Evolutionary conservation across 2,797 vertebrate genomes (phyloP), one percentile per base, ranked within the genome.

Genomic region (Chromis chromis): DNA sequence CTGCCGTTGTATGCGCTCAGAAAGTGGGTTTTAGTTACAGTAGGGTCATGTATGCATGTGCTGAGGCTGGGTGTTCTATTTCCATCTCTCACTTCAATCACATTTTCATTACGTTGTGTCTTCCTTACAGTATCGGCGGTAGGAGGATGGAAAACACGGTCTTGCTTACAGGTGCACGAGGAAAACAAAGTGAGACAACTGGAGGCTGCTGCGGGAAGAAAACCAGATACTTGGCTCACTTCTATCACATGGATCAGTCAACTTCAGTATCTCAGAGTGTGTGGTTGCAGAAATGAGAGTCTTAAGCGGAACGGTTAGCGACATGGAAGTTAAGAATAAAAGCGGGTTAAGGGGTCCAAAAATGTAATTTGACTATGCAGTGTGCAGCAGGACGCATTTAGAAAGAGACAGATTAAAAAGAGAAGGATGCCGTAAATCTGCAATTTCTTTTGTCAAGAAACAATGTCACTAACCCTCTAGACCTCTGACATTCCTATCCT

Each of bases 221-320:
- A 74, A 74, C 44, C 22, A 62, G 19, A 70, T 33, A 69, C 68
- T 48, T 46, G 48, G 44, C 70, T 72, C 42, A 6, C n/a, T n/a
- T 65, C 69, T 27, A 88, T 84, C 69, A 67, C 46, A 46, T 63
- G 56, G 48, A 83, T 72, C 61, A 21, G 53, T 44, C 76, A n/a
- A 74, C 56, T 80, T 50, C 50, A 42, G 61, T 73, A 60, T 75
- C 81, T 16, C 72, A 65, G 21, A 19, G 60, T 28, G 44, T 17
- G 24, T 16, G 17, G 60, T 68, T 65, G 54, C 52, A 65, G 59
- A 22, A 78, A 61, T 31, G 16, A 67, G 39, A 54, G 55, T 36
- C 55, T 66, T 65, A 80, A 84, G 71, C 75, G 61, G 73, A 77
- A 65, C 69, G 21, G 61, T 70, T 57, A 62, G 74, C 57, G 49